Base-by-base conservation (phyloP, 2,113 vertebrate genomes). In the Nannospalax galili region DNA sequence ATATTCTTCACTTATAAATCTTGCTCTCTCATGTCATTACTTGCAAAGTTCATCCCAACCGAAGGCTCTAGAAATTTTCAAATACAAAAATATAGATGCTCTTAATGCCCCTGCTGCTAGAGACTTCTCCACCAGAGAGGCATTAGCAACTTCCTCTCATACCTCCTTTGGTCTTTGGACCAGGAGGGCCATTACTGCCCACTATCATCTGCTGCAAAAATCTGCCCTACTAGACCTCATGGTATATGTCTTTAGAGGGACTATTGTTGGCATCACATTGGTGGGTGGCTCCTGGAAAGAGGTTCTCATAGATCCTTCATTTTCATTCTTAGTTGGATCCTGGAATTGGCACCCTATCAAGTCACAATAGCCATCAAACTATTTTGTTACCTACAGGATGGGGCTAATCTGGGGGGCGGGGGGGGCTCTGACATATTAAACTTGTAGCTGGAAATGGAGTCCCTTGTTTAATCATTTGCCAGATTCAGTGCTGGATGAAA, bases 151-250 rank as follows among this genome's bases (percentile, higher is more conserved):
- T 37, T 93, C 22, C 2, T 85, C 16, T 85, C 35, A 64, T 30
- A 20, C 15, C 17, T 95, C 19, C 92, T 79, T 10, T 30, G 40
- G 8, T 74, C 28, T 81, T 60, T 88, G 56, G 40, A 79, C 32
- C 42, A 77, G 72, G 60, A 80, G 88, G 45, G 20, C 17, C 45
- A 84, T 82, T 92, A 28, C 81, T 87, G 62, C 11, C 75, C 42
- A 65, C 35, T 92, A 16, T 32, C 20, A 86, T 88, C 45, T 94
- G 52, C 73, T 88, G 52, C 60, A 97, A 84, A 72, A 35, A 93
- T 91, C 3, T 60, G 9, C 40, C 40, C 48, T 84, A 26, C 4
- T 56, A 48, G n/a, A 17, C 24, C 52, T 52, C 69, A 80, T 73
- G 60, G 1, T 60, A 8, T 89, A 35, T 65, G 35, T 85, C 60